These are phyloP conservation scores for Caradrina kadenii DNA, from an alignment of 2,888 invertebrate species.

Conservation along the genomic window DNA sequence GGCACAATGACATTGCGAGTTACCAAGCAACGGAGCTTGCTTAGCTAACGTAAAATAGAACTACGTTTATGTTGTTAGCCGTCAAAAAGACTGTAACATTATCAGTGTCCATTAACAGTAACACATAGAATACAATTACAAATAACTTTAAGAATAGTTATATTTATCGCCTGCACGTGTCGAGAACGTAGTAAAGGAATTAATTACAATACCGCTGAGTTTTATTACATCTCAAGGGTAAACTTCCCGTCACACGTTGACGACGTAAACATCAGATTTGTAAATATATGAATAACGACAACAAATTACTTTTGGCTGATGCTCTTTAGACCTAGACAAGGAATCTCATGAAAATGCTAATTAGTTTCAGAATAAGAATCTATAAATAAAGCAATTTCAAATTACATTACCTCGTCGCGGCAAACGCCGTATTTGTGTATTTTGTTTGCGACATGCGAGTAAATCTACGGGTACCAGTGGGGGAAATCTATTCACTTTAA, in stretches of 20 bases:
- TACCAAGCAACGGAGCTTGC: no score
- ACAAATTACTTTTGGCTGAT: background rate
- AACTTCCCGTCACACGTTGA: conserved; percentile 25
- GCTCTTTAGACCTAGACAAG: background rate
- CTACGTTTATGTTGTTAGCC: conserved; percentile 3
- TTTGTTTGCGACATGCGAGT: no score
- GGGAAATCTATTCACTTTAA: no score
- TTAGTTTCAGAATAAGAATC: no score
- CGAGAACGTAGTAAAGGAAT: conserved; percentile 36
- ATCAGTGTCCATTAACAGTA: conserved; percentile 34
- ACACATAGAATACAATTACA: conserved; percentile 18
- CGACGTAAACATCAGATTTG: conserved; percentile 18
- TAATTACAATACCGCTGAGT: conserved; percentile 27
- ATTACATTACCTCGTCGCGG: no score
- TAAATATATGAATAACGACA: background rate
- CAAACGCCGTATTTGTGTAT: no score
- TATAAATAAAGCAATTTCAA: no score
- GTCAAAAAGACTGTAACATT: conserved; percentile 25
- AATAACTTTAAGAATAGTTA: conserved; percentile 38
- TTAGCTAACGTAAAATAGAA: no score
- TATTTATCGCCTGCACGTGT: conserved; percentile 52
- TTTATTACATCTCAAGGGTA: conserved; percentile 43
- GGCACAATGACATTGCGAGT: no score
- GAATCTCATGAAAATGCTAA: background rate
- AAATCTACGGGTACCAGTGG: no score